Conservation (phyloP, 2,113 vertebrate genomes). For the Himantopus leucocephalus region DNA sequence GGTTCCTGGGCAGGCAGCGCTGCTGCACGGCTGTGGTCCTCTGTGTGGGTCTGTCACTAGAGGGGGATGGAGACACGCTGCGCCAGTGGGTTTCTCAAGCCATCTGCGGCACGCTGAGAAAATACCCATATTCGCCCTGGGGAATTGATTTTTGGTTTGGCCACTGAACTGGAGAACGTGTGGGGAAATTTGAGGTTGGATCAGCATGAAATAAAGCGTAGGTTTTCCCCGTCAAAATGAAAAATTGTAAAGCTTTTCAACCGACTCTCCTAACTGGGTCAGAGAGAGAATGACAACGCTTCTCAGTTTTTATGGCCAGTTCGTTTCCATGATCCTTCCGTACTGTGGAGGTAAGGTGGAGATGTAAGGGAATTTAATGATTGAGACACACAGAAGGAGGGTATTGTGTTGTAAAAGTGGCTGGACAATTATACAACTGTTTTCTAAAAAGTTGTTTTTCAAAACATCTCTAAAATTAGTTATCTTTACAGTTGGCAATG, state of each 20-base stretch:
- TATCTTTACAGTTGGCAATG: not conserved
- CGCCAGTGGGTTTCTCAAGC: not conserved
- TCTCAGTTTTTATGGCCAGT: not conserved
- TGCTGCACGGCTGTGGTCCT: not conserved
- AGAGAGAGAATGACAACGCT: not conserved
- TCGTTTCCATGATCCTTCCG: not conserved
- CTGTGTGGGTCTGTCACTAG: not conserved
- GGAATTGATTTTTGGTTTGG: not conserved
- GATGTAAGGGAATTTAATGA: not conserved
- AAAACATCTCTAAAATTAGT: not conserved
- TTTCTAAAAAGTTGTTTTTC: not conserved
- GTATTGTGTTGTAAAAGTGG: not conserved
- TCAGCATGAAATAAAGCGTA: not conserved
- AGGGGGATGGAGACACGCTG: conserved; percentile 9
- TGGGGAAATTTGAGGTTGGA: not conserved
- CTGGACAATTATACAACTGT: not conserved
- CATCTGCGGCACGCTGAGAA: too few species aligned
- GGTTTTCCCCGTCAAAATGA: not conserved
- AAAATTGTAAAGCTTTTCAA: not conserved
- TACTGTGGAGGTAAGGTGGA: not conserved
- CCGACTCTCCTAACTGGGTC: not conserved
- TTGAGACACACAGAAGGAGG: not conserved
- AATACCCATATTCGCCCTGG: not conserved
- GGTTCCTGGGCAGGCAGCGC: rapidly evolving
- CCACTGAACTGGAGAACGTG: not conserved